Conservation (phyloP, 1,140 invertebrate species). For the Atta texana region DNA sequence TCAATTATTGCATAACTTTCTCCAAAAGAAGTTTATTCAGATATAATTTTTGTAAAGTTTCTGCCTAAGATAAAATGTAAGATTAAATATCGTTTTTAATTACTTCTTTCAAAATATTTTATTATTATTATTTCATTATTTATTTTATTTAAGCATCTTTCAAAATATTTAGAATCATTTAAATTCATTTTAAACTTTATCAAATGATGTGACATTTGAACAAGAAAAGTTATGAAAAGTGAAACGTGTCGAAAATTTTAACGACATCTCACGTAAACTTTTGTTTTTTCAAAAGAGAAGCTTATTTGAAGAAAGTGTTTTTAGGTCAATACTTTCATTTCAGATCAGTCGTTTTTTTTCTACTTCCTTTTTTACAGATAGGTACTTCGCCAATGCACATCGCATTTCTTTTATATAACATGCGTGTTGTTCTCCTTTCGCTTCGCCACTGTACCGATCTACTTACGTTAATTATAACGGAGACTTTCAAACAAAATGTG, state of each 20-base stretch:
- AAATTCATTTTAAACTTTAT: background rate
- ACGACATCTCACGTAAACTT: background rate
- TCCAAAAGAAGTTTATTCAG: background rate
- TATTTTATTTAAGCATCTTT: background rate
- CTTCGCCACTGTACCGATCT: slow-evolving; percentile 16
- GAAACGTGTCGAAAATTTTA: background rate
- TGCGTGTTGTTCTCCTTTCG: slow-evolving; percentile 25
- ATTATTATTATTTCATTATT: no score
- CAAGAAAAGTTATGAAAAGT: background rate
- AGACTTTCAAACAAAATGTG: slow-evolving; percentile 28
- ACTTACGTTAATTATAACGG: slow-evolving; percentile 45
- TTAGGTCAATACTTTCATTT: slow-evolving; percentile 42
- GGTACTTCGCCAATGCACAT: slow-evolving; percentile 12
- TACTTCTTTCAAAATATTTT: background rate
- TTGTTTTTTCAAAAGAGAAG: slow-evolving; percentile 29
- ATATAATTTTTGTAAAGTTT: background rate
- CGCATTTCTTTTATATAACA: slow-evolving; percentile 52
- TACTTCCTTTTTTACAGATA: slow-evolving; percentile 40
- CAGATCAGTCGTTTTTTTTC: slow-evolving; percentile 13
- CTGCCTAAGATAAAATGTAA: background rate
- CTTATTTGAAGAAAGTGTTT: background rate
- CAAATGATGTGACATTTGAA: background rate
- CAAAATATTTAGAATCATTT: background rate
- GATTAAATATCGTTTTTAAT: slow-evolving; percentile 22
- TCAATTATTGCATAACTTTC: slow-evolving; percentile 23